Evolutionary conservation across 2,888 invertebrate genomes (phyloP).

Genomic region (Leptura quadrifasciata): DNA sequence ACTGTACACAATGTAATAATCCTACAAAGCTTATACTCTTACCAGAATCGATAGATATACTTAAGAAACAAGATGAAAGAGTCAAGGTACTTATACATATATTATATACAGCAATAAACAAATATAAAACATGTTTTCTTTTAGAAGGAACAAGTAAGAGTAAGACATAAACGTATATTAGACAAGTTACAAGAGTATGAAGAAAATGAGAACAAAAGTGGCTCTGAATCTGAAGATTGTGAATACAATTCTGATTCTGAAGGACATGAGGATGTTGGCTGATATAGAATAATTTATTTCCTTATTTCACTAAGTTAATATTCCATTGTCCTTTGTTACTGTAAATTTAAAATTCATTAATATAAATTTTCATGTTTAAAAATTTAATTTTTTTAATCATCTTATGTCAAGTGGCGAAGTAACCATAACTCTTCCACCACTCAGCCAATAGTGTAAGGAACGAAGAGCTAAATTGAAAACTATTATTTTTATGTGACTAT

Average conservation of each 20-base stretch:
- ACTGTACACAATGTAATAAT: constrained; percentile 49
- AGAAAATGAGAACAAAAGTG: constrained; percentile 6
- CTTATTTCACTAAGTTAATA: background rate
- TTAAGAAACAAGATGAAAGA: constrained; percentile 54
- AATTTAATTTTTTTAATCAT: no score
- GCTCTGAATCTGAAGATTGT: constrained; percentile 17
- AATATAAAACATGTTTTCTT: background rate
- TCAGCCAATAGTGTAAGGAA: no score
- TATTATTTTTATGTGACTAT: no score
- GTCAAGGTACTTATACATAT: constrained; percentile 39
- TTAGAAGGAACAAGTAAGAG: constrained; percentile 26
- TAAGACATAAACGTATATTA: constrained; percentile 24
- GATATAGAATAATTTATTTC: background rate
- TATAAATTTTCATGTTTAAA: background rate
- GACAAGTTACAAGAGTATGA: constrained; percentile 24
- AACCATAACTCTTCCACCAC: no score
- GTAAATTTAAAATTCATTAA: background rate
- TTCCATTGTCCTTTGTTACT: background rate
- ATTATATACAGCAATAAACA: background rate
- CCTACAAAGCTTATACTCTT: constrained; percentile 55
- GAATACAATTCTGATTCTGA: background rate
- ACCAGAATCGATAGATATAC: constrained; percentile 53
- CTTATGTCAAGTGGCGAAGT: no score
- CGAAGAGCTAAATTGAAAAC: no score
- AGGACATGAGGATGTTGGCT: background rate